These are phyloP conservation scores for Nebria salina DNA, from an alignment of 2,888 invertebrate genomes.

Conservation along the genomic window DNA sequence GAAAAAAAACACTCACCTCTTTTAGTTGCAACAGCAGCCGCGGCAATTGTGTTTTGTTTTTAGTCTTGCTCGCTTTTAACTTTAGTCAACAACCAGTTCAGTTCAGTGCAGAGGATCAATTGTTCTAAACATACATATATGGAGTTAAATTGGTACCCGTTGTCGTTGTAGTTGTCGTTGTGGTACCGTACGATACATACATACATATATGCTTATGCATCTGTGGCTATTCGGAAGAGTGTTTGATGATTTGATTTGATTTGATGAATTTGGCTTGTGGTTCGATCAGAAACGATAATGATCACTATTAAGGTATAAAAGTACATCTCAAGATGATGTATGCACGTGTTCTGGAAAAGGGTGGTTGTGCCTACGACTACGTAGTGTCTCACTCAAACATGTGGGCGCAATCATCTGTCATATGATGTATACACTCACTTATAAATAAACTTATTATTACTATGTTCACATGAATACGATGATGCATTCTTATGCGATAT, in stretches of 20 bases:
- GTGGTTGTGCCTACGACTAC: not conserved
- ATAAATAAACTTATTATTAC: not conserved
- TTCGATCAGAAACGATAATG: too few species aligned
- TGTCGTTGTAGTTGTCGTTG: not conserved
- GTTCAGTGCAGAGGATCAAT: conserved; percentile 25
- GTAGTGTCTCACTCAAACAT: not conserved
- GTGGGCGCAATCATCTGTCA: not conserved
- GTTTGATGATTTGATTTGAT: not conserved
- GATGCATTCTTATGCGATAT: not conserved
- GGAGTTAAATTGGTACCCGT: conserved; percentile 12
- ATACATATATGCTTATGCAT: not conserved
- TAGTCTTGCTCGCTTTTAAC: not conserved
- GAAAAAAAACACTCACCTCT: not conserved
- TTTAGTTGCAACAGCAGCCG: not conserved
- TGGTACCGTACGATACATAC: not conserved
- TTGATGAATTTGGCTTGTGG: not conserved
- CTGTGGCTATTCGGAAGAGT: not conserved
- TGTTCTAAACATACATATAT: conserved; percentile 35
- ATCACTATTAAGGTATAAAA: too few species aligned
- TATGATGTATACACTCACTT: not conserved
- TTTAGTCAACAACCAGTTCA: not conserved
- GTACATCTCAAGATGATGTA: not conserved
- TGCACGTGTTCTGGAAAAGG: not conserved
- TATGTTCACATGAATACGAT: not conserved
- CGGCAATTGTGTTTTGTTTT: conserved; percentile 8